Evolutionary conservation across 2,888 invertebrate genomes (phyloP), one percentile per base, ranked within the genome.

Genomic region (Copidosoma aretas): DNA sequence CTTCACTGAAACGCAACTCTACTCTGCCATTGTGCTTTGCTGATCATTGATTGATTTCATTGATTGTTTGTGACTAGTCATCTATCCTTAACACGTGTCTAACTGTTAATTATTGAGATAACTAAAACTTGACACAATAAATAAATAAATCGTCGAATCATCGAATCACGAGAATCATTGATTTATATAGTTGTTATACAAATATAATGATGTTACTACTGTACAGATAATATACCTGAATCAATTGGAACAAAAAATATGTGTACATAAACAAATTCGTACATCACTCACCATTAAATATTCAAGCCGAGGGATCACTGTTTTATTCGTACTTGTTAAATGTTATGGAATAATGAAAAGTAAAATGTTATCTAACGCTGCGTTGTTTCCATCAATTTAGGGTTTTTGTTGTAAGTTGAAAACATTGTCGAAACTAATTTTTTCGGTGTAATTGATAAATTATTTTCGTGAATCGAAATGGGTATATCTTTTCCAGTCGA

Each of bases 101-200:
- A 68, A 60, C 51, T 65, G 53, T 54, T 59, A 21, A 58, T 39
- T 69, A 65, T 62, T 65, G 41, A 61, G 57, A 15, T 60, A 65
- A 41, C 43, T 32, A 51, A 49, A 1, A 24, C 14, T 52, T 52
- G 3, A 57, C n/a, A 63, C 59, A 39, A 39, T 15, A 49, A 66
- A 49, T 43, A 43, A 41, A 41, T 57, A 24, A 56, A 12, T 56
- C 46, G 51, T 59, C 54, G 43, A 66, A 59, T 59, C 59, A 65
- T 70, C 66, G 64, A 65, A 64, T 19, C n/a, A 51, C 19, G n/a
- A 49, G 17, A 39, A 62, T 51, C 54, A 54, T 56, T 56, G 51
- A 64, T 58, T 58, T 46, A 53, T 32, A 8, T 64, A 39, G 43
- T 21, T 25, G 21, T 54, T 64, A 32, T 8, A 32, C 32, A 21